phyloP scores from a whole-genome alignment of 2,888 invertebrate species.

The Cryptocheilus praepositus region DNA sequence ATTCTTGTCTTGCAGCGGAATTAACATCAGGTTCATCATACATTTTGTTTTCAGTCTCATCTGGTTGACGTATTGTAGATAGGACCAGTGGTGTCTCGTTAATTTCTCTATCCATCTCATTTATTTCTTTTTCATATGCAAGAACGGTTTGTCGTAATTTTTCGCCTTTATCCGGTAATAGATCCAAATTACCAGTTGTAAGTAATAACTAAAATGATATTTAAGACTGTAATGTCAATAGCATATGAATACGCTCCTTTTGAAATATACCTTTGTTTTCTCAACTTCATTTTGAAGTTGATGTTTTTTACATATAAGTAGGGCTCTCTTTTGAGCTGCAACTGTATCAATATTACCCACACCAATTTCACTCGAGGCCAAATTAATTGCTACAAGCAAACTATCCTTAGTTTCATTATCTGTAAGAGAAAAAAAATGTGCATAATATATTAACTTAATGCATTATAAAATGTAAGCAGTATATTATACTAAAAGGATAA shows the following conservation, averaged over 20 bases:
- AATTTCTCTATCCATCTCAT: conserved; percentile 76
- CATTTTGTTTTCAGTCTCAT: not conserved
- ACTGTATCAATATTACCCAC: conserved; percentile 54
- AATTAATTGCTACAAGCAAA: conserved; percentile 28
- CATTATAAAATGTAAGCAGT: too few relatives aligned
- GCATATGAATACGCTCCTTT: not conserved
- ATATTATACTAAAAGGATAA: too few relatives aligned
- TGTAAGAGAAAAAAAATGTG: too few relatives aligned
- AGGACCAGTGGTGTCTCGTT: conserved; percentile 37
- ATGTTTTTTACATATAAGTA: conserved; percentile 48
- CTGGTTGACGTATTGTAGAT: not conserved
- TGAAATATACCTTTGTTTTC: conserved; percentile 54
- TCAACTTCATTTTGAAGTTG: conserved; percentile 48
- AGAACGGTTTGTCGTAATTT: conserved; percentile 77
- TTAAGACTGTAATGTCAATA: not conserved
- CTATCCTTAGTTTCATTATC: not conserved
- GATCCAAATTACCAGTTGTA: conserved; percentile 63
- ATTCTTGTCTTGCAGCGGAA: not conserved
- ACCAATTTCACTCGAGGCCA: conserved; percentile 52
- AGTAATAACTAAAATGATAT: conserved; percentile 48
- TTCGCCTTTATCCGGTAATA: conserved; percentile 81
- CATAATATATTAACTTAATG: too few relatives aligned
- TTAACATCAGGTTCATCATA: not conserved
- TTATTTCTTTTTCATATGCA: conserved; percentile 74
- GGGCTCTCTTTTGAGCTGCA: conserved; percentile 56